Evolutionary conservation across 2,113 vertebrate species (phyloP).

Genomic region (Forbesichthys papilliferus): DNA sequence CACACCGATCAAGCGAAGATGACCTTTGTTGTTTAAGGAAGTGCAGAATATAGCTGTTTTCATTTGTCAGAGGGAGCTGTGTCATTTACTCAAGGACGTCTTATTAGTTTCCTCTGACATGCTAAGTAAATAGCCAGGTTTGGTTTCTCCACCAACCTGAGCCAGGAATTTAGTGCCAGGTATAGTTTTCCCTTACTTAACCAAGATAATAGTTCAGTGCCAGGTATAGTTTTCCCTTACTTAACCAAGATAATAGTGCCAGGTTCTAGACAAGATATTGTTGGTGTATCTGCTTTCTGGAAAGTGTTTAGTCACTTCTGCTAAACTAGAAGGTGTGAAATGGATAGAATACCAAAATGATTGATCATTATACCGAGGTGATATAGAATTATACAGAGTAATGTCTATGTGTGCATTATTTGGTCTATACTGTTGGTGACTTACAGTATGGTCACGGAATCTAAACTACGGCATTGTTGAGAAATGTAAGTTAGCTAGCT

Average conservation of each 20-base stretch:
- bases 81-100: background rate
- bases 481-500: too few relatives aligned
- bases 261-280: too few relatives aligned
- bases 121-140: background rate
- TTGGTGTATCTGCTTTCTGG: background rate
- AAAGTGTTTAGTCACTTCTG: background rate
- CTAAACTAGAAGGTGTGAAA: conserved; percentile 8
- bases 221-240: background rate
- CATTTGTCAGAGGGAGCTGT: background rate
- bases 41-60: background rate
- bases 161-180: too few relatives aligned
- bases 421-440: conserved; percentile 32
- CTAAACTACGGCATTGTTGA: too few relatives aligned
- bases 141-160: too few relatives aligned
- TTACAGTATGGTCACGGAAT: conserved; percentile 11
- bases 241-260: background rate
- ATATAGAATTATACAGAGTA: conserved; percentile 36
- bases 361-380: conserved; percentile 9
- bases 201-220: too few relatives aligned
- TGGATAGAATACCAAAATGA: conserved; percentile 23
- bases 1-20: conserved; percentile 32
- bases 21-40: conserved; percentile 14
- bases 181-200: too few relatives aligned
- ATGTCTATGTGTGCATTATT: conserved; percentile 43
- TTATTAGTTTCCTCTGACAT: too few relatives aligned